Percentiles rank a stretch among this genome's conserved stretches.
Conservation (phyloP, 2,888 invertebrate species). For the Drepanosiphum platanoidis region DNA sequence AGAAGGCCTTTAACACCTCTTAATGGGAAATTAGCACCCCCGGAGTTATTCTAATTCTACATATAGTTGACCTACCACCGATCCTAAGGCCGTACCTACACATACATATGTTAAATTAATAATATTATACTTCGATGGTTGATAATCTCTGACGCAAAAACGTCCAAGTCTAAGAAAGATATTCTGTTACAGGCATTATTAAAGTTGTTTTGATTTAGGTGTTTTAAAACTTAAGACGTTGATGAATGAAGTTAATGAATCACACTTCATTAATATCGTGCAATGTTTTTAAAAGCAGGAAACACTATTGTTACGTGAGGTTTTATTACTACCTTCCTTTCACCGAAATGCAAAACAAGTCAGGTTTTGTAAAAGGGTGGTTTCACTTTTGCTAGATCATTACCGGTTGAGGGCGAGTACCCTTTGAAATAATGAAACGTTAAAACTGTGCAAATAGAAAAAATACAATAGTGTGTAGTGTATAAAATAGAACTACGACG, state of each 20-base stretch:
- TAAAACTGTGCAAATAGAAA: conserved; percentile 52
- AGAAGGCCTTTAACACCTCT: no score
- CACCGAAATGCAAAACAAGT: conserved; percentile 44
- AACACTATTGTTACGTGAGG: conserved; percentile 56
- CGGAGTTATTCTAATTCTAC: no score
- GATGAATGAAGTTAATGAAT: conserved; percentile 62
- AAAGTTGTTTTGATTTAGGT: conserved; percentile 32
- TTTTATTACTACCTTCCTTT: conserved; percentile 55
- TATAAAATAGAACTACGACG: conserved; percentile 3
- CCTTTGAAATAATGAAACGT: conserved; percentile 55
- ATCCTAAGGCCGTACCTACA: no score
- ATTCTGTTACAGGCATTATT: neutral
- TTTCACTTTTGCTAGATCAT: conserved; percentile 59
- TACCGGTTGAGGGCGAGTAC: conserved; percentile 58
- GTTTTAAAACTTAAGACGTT: conserved; percentile 55
- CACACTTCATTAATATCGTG: conserved; percentile 54
- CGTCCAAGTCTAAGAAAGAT: conserved; percentile 6
- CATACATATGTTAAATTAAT: no score
- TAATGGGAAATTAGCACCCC: no score
- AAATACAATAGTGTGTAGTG: conserved; percentile 18
- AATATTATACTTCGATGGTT: no score
- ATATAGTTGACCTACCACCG: no score
- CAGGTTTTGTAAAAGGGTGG: conserved; percentile 53
- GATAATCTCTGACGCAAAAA: no score
- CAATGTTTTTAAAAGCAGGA: conserved; percentile 61